These are phyloP conservation scores for Planococcus citri DNA, from an alignment of 1,140 invertebrate species.

Conservation along the genomic window DNA sequence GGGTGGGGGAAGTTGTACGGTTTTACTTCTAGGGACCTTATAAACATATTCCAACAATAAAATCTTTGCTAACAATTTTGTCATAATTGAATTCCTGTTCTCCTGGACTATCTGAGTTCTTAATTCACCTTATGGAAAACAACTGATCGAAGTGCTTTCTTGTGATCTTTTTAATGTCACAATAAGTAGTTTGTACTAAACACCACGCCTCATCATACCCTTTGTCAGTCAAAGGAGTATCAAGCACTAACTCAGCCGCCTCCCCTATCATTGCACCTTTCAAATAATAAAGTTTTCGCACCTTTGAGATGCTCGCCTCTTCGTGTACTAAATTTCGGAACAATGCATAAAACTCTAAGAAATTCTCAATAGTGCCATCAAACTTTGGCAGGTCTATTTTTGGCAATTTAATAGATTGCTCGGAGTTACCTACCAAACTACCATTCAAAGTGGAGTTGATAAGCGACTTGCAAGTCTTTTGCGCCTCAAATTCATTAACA, in stretches of 20 bases:
- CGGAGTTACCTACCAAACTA: not conserved
- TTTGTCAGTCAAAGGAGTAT: not conserved
- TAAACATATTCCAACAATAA: too few relatives aligned
- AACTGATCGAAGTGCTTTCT: not conserved
- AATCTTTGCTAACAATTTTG: too few relatives aligned
- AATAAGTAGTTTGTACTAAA: not conserved
- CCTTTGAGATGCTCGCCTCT: not conserved
- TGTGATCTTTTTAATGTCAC: not conserved
- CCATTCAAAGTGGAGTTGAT: not conserved
- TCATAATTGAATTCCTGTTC: too few relatives aligned
- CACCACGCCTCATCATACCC: not conserved
- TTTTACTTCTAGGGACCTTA: too few relatives aligned
- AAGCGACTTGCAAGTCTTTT: not conserved
- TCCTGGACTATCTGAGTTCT: too few relatives aligned
- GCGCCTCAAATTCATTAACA: not conserved
- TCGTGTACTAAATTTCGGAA: not conserved
- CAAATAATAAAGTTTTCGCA: not conserved
- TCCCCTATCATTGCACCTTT: not conserved
- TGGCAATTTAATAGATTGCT: not conserved
- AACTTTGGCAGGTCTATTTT: not conserved
- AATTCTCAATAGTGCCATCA: not conserved
- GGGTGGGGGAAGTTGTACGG: too few relatives aligned
- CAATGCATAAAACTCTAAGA: not conserved
- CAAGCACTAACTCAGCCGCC: not conserved
- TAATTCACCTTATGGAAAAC: not conserved